These are phyloP conservation scores for Cryptoprocta ferox DNA, from an alignment of 2,797 vertebrate species.

Conservation along the genomic window DNA sequence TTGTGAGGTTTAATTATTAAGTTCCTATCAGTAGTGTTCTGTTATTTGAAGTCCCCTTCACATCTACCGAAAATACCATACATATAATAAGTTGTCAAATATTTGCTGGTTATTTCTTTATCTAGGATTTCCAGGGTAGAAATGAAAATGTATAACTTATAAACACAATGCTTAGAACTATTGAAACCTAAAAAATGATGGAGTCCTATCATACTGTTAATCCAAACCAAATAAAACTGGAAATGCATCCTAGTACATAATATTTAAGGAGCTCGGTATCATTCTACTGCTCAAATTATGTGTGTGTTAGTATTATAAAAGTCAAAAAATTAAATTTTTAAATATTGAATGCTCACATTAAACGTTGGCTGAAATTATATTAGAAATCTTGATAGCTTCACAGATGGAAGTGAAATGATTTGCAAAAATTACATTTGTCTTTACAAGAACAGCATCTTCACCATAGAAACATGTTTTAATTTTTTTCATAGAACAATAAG, in stretches of 20 bases:
- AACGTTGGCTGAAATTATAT: constrained; percentile 23
- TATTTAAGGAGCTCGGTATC: not conserved
- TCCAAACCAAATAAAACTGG: not conserved
- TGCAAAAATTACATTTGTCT: constrained; percentile 12
- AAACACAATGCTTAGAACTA: not conserved
- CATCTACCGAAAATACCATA: not conserved
- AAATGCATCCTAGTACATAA: not conserved
- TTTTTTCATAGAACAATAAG: constrained; percentile 18
- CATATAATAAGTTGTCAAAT: not conserved
- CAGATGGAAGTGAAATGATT: not conserved
- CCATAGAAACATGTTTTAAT: not conserved
- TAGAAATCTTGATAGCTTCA: constrained; percentile 48
- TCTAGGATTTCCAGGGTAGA: not conserved
- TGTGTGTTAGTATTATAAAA: not conserved
- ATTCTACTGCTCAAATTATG: not conserved
- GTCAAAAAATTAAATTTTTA: constrained; percentile 33
- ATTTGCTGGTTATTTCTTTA: not conserved
- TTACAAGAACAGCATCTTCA: constrained; percentile 29
- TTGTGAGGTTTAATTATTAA: not conserved
- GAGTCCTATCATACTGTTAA: not conserved
- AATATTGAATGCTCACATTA: constrained; percentile 51
- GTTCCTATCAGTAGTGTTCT: not conserved
- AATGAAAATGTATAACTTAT: not conserved
- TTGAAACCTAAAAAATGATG: not conserved
- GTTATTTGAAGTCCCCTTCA: not conserved